Base-by-base conservation (phyloP, 2,888 invertebrate species). In the Chrysolina americana region DNA sequence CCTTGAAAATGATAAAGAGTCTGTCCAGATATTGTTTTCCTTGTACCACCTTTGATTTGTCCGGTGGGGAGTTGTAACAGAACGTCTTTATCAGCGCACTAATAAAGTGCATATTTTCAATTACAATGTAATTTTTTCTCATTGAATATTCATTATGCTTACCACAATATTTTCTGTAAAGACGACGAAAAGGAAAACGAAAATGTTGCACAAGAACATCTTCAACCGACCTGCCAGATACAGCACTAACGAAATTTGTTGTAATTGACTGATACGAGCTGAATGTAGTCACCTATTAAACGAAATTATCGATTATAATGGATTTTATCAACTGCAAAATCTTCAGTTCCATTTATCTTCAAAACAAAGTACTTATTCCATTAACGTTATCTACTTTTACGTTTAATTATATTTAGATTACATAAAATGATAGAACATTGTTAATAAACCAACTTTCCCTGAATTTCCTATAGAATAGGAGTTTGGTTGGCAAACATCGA, bases 1-100 rank as follows among this genome's bases (percentile, higher is more conserved):
- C 81, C 80, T 68, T 78, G 76, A 65, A 82, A 83, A 13, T 78
- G 76, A 56, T 76, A 77, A 50, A 80, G 78, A 17, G 65, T 73
- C 0, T 71, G 69, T 4, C 77, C 77, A 15, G 65, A 68, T 47
- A 71, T 71, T 9, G 81, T 81, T 15, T 69, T 62, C 48, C 77
- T 68, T 8, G 77, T 72, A 21, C 70, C 23, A 17, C 81, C 81
- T 65, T 73, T 78, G 9, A 81, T 71, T 72, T 70, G 47, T 36
- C 81, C 81, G 71, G 77, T 53, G 13, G 78, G 76, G 13, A 78
- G 66, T 53, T 78, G 59, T 62, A 79, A 47, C 23, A 74, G 23
- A 41, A 76, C 68, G 23, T 78, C 77, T 15, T 74, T 74, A 48
- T 48, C 65, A 23, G 41, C 28, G 56, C 13, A 44, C 73, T 73